Base-by-base conservation (phyloP, 2,797 vertebrate species). In the Gila robusta region DNA sequence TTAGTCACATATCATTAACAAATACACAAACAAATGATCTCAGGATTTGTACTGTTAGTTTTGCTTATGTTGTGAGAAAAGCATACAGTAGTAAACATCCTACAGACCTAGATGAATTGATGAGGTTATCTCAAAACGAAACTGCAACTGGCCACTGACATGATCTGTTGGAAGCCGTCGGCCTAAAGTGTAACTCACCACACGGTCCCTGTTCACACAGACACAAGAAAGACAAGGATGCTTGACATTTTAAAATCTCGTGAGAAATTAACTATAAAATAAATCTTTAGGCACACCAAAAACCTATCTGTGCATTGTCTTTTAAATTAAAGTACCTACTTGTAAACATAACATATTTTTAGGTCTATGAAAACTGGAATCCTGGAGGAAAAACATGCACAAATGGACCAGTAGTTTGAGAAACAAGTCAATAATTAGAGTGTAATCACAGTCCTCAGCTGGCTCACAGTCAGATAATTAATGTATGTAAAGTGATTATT, bases 71-170 rank as follows among this genome's bases (percentile, higher is more conserved):
- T 37, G 21, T 6, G 28, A 67, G 41, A 17, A 32, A 56, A 21
- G 26, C 64, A 72, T 19, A 6, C 47, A 78, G 52, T 23, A 56
- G 6, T 44, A 49, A 69, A 56, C 2, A 32, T n/a, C 10, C 39
- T 9, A 19, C 47, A 91, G 94, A 82, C 96, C 96, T 95, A 95
- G 96, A 73, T 97, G 96, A 80, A 97, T 97, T 82, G 96, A 97
- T 81, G 96, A 97, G 80, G 96, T 97, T 93, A 97, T 97, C 93
- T 97, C 96, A 91, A 97, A 97, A 88, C 96, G 93, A 89, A 97
- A 97, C 85, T 97, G 96, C 90, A 97, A 93, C 89, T 97, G 96
- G 86, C 96, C 96, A 89, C 96, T 97, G 91, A 97, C 96, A 71
- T 97, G 96, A 88, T 97, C 96, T 80, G 96, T 97, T 80, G 96